phyloP scores from a whole-genome alignment of 2,888 invertebrate genomes.

The Tribolium freemani region DNA sequence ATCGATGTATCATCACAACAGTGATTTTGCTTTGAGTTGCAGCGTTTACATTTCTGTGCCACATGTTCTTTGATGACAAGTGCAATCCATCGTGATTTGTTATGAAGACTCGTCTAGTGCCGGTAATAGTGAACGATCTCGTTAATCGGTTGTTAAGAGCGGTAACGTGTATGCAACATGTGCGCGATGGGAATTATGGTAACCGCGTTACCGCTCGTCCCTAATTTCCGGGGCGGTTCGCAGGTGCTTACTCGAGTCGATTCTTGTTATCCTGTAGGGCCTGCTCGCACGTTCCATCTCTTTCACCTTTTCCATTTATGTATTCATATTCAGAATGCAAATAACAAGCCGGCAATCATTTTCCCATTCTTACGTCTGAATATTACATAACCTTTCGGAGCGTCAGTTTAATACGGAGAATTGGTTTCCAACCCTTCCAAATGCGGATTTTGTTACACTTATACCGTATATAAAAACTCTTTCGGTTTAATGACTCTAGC shows the following conservation, averaged over 20 bases:
- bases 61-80: not conserved
- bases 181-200: constrained; percentile 52
- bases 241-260: constrained; percentile 57
- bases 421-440: not conserved
- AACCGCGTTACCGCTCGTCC: constrained; percentile 53
- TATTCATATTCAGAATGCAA: constrained; percentile 43
- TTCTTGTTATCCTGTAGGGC: constrained; percentile 54
- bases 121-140: constrained; percentile 40
- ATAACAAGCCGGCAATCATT: constrained; percentile 38
- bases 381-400: constrained; percentile 22
- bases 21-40: too few relatives aligned
- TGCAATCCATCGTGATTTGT: constrained; percentile 21
- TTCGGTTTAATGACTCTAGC: too few relatives aligned
- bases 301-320: constrained; percentile 42
- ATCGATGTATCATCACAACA: too few relatives aligned
- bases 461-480: not conserved
- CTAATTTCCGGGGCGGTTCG: constrained; percentile 58
- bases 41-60: too few relatives aligned
- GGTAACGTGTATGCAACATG: constrained; percentile 53
- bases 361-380: constrained; percentile 36
- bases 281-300: constrained; percentile 26
- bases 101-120: constrained; percentile 29
- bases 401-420: constrained; percentile 6
- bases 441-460: not conserved
- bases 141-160: constrained; percentile 45